Percentiles rank a stretch among this genome's conserved stretches.
Conservation (phyloP, 2,113 vertebrate species). For the Megaleporinus macrocephalus region DNA sequence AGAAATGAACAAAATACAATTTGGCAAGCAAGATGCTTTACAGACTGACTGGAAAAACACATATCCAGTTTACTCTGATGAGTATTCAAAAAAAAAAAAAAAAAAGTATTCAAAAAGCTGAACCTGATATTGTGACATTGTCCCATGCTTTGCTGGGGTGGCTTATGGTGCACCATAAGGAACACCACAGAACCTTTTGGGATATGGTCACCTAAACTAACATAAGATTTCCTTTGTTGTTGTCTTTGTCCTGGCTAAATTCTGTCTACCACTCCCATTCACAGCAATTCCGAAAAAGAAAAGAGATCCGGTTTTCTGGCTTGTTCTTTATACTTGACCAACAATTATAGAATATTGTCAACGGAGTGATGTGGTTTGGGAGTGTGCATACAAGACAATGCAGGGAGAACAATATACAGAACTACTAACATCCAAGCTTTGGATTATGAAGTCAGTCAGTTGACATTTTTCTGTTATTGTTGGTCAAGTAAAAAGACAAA, state of each 20-base stretch:
- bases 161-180: not conserved
- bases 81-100: too few species aligned
- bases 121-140: too few species aligned
- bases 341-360: not conserved
- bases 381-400: not conserved
- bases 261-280: not conserved
- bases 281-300: not conserved
- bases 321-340: not conserved
- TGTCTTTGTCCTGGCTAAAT: not conserved
- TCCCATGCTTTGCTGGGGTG: not conserved
- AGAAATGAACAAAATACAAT: too few species aligned
- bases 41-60: too few species aligned
- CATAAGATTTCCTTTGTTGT: not conserved
- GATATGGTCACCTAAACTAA: not conserved
- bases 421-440: not conserved
- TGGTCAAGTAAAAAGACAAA: too few species aligned
- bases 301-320: not conserved
- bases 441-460: not conserved
- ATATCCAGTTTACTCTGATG: too few species aligned
- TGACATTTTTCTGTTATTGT: too few species aligned
- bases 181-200: not conserved
- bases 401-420: not conserved
- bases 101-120: too few species aligned
- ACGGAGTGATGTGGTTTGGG: not conserved
- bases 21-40: too few species aligned